Evolutionary conservation across 2,113 vertebrate species (phyloP).

Genomic region (Australoheros scitulus): DNA sequence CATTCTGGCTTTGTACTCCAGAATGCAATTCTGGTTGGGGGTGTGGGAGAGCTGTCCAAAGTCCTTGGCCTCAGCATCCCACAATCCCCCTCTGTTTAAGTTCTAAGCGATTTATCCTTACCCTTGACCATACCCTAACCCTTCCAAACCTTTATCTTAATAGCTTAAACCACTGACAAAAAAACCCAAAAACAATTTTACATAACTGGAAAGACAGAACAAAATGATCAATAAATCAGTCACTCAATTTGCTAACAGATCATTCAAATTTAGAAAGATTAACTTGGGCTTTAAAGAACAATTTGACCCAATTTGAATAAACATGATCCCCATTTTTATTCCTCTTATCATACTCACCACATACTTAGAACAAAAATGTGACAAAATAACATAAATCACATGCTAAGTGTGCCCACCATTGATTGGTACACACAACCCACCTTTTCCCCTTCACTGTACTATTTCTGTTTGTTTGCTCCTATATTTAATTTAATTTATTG

Average conservation of each 20-base stretch:
- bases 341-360: not conserved
- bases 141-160: too few relatives aligned
- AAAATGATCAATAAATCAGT: not conserved
- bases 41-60: too few relatives aligned
- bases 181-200: not conserved
- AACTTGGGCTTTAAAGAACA: not conserved
- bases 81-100: too few relatives aligned
- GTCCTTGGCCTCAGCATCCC: too few relatives aligned
- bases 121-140: too few relatives aligned
- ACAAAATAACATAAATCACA: not conserved
- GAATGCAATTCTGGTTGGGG: too few relatives aligned
- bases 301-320: too few relatives aligned
- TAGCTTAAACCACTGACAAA: too few relatives aligned
- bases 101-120: too few relatives aligned
- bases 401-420: not conserved
- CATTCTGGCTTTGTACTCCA: too few relatives aligned
- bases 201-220: not conserved
- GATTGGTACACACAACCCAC: not conserved
- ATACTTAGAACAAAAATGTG: too few relatives aligned
- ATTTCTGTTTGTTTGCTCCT: not conserved
- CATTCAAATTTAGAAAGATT: not conserved
- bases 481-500: not conserved
- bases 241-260: not conserved
- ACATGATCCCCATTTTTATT: too few relatives aligned
- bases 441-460: not conserved